Evolutionary conservation across 2,888 invertebrate species (phyloP).

Genomic region (Eupeodes latifasciatus): DNA sequence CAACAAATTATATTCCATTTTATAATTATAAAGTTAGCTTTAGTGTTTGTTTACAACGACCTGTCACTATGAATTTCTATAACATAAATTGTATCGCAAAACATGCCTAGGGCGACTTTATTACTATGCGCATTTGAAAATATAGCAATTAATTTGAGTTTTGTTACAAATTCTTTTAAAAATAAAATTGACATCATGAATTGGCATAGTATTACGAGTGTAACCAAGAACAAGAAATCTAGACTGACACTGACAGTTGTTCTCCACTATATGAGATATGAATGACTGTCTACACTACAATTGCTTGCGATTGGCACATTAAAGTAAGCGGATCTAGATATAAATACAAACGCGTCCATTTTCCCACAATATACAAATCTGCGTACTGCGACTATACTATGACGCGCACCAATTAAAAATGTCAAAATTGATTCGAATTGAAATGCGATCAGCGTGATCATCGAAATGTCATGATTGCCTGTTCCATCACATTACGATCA

Average conservation of each 20-base stretch:
- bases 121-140: slow-evolving; percentile 68
- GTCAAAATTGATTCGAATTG: slow-evolving; percentile 43
- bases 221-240: background rate
- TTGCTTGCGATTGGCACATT: background rate
- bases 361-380: slow-evolving; percentile 16
- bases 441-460: slow-evolving; percentile 32
- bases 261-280: background rate
- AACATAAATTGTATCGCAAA: slow-evolving; percentile 56
- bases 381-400: no score
- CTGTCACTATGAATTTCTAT: slow-evolving; percentile 56
- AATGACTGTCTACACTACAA: slow-evolving; percentile 1
- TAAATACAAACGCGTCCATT: background rate
- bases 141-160: slow-evolving; percentile 52
- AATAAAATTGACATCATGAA: slow-evolving; percentile 67
- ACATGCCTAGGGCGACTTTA: slow-evolving; percentile 50
- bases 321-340: slow-evolving; percentile 39
- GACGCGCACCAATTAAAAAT: slow-evolving; percentile 31
- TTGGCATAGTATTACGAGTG: slow-evolving; percentile 1
- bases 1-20: slow-evolving; percentile 67
- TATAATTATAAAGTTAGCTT: slow-evolving; percentile 66
- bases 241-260: slow-evolving; percentile 26
- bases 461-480: slow-evolving; percentile 34
- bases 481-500: slow-evolving; percentile 37
- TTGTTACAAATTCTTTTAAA: slow-evolving; percentile 63
- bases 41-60: slow-evolving; percentile 67